Conservation (phyloP, 2,797 vertebrate genomes). For the Sebastes variabilis region DNA sequence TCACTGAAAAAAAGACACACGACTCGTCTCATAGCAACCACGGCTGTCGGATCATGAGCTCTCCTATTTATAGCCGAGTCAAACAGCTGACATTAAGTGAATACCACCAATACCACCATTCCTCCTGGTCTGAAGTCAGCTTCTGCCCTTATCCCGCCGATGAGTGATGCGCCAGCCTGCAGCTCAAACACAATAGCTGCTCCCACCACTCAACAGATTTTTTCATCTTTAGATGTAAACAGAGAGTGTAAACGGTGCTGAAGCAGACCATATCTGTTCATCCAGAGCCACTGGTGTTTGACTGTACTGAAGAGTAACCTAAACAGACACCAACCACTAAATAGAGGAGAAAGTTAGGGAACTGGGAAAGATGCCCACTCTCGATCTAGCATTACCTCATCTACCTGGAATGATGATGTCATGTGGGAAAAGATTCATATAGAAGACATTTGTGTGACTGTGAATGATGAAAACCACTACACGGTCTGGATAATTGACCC, state of each 20-base stretch:
- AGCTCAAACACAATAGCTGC: conserved; percentile 53
- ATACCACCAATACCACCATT: conserved; percentile 77
- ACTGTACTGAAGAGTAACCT: not conserved
- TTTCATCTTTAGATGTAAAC: conserved; percentile 41
- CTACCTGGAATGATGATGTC: not conserved
- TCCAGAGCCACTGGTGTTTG: not conserved
- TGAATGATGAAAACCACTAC: not conserved
- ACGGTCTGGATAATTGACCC: not conserved
- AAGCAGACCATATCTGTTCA: conserved; percentile 4
- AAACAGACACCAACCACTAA: not conserved
- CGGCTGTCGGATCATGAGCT: conserved; percentile 49
- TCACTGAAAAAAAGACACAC: conserved; percentile 30
- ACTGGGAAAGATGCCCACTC: not conserved
- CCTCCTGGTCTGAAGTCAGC: conserved; percentile 69
- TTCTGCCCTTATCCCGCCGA: conserved; percentile 70
- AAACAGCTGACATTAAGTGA: conserved; percentile 84
- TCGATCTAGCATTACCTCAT: not conserved
- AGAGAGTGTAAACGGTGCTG: not conserved
- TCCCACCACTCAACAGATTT: conserved; percentile 1
- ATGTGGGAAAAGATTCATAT: not conserved
- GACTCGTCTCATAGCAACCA: conserved; percentile 54
- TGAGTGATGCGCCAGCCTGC: conserved; percentile 73
- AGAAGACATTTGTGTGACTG: not conserved
- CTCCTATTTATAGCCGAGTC: conserved; percentile 81
- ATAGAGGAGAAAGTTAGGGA: not conserved